Conservation (phyloP, 2,888 invertebrate genomes). For the Euclidia mi region DNA sequence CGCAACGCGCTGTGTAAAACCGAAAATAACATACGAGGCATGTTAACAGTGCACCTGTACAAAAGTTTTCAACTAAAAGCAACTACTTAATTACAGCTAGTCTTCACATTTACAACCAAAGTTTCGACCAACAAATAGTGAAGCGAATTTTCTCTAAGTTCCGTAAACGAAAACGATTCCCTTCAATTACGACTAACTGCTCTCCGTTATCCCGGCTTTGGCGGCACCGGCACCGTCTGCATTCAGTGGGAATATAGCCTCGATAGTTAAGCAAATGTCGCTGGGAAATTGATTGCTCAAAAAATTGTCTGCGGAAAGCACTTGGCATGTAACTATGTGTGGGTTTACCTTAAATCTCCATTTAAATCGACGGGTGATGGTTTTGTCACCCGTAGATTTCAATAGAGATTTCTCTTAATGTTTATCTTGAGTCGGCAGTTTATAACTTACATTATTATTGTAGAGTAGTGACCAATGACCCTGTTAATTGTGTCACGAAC, state of each 20-base stretch:
- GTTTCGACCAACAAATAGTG: slow-evolving; percentile 2
- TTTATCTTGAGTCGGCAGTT: neutral
- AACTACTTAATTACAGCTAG: no score
- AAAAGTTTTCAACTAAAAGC: no score
- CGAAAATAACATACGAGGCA: neutral
- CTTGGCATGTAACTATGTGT: slow-evolving; percentile 10
- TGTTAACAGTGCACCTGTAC: neutral
- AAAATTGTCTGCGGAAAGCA: neutral
- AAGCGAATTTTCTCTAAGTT: neutral
- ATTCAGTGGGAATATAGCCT: neutral
- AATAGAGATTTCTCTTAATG: no score
- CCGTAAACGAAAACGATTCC: slow-evolving; percentile 6
- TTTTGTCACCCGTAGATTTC: no score
- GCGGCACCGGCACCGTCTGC: neutral
- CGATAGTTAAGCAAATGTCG: neutral
- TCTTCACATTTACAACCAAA: neutral
- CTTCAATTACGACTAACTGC: slow-evolving; percentile 18
- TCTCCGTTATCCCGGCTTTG: slow-evolving; percentile 8
- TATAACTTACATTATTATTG: neutral
- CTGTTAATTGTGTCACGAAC: neutral
- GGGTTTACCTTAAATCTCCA: slow-evolving; percentile 10
- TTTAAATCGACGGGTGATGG: slow-evolving; percentile 2
- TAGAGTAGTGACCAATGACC: neutral
- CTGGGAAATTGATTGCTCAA: neutral
- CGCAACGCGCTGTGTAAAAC: neutral